Percentiles rank a stretch among this genome's conserved stretches.
phyloP scores from a whole-genome alignment of 2,113 vertebrate species.

The Ciconia stormi region DNA sequence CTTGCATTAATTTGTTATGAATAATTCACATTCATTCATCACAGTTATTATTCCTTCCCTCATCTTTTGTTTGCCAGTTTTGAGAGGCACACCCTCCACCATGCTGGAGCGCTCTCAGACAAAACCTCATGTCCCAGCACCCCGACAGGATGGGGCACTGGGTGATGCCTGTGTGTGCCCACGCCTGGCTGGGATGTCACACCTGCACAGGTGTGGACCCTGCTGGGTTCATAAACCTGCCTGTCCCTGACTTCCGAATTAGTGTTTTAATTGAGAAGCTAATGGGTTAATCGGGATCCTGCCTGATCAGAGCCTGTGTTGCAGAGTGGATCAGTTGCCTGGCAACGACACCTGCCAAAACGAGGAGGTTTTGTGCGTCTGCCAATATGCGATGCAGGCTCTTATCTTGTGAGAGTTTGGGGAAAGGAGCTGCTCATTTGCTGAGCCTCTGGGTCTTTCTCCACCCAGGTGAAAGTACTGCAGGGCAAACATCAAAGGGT shows the following conservation, averaged over 20 bases:
- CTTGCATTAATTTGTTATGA: constrained; percentile 64
- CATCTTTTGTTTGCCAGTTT: constrained; percentile 20
- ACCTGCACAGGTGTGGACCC: not conserved
- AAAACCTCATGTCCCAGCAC: fast-evolving
- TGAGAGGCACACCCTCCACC: not conserved
- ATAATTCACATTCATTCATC: constrained; percentile 66
- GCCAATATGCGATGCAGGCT: not conserved
- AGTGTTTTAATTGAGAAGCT: constrained; percentile 44
- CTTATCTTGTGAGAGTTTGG: constrained; percentile 24
- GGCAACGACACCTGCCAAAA: constrained; percentile 64
- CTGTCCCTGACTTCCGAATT: not conserved
- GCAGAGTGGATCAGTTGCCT: constrained; percentile 62
- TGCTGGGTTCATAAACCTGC: not conserved
- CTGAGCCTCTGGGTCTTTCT: not conserved
- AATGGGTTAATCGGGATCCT: constrained; percentile 44
- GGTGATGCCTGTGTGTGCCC: not conserved
- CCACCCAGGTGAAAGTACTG: not conserved
- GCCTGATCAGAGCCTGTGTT: not conserved
- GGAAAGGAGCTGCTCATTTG: constrained; percentile 37
- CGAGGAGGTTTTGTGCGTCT: constrained; percentile 36
- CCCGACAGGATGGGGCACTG: not conserved
- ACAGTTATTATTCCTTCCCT: constrained; percentile 46
- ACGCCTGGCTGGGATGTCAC: not conserved
- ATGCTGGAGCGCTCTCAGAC: not conserved
- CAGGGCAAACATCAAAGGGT: not conserved